Percentiles rank a stretch among this genome's conserved stretches.
These are phyloP conservation scores for Ptyas mucosa DNA, from an alignment of 2,113 vertebrate species.

Conservation along the genomic window DNA sequence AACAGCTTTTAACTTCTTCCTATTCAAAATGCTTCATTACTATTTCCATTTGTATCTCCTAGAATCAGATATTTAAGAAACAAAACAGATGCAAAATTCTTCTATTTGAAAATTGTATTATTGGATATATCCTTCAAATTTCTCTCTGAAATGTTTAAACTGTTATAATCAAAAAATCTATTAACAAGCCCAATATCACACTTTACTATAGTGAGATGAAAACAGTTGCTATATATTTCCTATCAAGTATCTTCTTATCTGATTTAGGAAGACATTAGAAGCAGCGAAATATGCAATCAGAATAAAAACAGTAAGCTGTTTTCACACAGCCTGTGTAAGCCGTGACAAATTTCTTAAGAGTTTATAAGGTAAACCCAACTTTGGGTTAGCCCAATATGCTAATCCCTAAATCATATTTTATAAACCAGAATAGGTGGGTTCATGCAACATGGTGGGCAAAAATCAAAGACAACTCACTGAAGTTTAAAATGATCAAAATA, in stretches of 20 bases:
- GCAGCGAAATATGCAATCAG: not conserved
- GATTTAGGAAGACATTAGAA: not conserved
- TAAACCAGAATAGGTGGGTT: not conserved
- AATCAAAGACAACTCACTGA: not conserved
- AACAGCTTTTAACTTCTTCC: not conserved
- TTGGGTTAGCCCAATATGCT: not conserved
- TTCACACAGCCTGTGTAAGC: not conserved
- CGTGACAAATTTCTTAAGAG: not conserved
- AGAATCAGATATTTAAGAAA: not conserved
- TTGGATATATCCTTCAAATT: not conserved
- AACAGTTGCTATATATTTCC: not conserved
- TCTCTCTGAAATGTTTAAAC: not conserved
- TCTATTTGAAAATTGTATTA: not conserved
- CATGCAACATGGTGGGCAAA: not conserved
- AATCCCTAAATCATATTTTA: not conserved
- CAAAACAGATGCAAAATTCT: not conserved
- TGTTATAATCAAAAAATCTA: not conserved
- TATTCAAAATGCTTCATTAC: not conserved
- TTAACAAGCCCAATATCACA: not conserved
- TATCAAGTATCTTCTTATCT: not conserved
- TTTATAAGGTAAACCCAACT: not conserved
- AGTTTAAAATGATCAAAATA: not conserved
- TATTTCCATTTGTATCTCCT: not conserved
- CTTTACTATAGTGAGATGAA: not conserved
- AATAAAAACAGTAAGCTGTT: not conserved